phyloP scores from a whole-genome alignment of 2,888 invertebrate species.

The Cactoblastis cactorum region DNA sequence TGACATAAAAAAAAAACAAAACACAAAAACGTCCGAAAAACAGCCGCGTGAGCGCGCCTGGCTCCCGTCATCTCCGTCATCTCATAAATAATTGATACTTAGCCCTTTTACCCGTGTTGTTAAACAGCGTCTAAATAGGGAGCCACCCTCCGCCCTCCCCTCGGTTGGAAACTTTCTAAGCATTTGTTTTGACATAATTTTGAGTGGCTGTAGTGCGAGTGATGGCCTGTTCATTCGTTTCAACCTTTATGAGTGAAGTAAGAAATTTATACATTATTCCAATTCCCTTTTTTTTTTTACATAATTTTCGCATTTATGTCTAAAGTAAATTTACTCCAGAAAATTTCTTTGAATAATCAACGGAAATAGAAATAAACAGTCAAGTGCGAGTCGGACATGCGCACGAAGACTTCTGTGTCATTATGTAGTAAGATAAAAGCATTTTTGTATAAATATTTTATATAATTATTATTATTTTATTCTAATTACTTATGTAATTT shows the following conservation, averaged over 20 bases:
- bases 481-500: too few relatives aligned
- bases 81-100: conserved; percentile 60
- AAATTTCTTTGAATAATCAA: too few relatives aligned
- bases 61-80: conserved; percentile 43
- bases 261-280: neutral
- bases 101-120: conserved; percentile 67
- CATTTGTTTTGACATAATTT: conserved; percentile 55
- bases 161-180: conserved; percentile 54
- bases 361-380: too few relatives aligned
- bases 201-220: conserved; percentile 27
- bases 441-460: too few relatives aligned
- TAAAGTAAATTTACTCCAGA: too few relatives aligned
- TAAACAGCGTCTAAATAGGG: conserved; percentile 76
- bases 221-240: conserved; percentile 8
- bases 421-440: too few relatives aligned
- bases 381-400: too few relatives aligned
- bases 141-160: conserved; percentile 33
- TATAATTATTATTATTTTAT: too few relatives aligned
- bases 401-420: too few relatives aligned
- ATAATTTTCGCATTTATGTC: too few relatives aligned
- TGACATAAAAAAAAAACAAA: too few relatives aligned
- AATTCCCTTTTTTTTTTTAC: too few relatives aligned
- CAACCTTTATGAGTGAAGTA: neutral
- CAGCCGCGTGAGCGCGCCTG: conserved; percentile 14
- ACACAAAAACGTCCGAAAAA: conserved; percentile 14